phyloP scores from a whole-genome alignment of 2,888 invertebrate genomes.

The Meliscaeva auricollis region DNA sequence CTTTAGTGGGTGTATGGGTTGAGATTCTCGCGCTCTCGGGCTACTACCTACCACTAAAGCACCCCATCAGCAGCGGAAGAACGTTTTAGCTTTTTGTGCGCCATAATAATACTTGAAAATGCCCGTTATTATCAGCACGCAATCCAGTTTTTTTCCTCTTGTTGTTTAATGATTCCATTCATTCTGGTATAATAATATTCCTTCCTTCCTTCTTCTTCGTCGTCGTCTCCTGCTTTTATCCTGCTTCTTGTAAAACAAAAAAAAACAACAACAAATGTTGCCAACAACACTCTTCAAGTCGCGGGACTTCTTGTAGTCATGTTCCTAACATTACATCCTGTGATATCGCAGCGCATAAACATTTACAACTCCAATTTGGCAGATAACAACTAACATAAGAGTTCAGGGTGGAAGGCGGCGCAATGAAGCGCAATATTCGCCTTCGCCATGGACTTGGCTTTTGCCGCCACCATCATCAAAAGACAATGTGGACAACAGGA shows the following conservation, averaged over 20 bases:
- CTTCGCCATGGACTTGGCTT: conserved; percentile 33
- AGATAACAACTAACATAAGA: conserved; percentile 69
- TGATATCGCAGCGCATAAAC: conserved; percentile 74
- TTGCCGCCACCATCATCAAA: conserved; percentile 32
- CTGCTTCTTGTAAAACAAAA: no score
- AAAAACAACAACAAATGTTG: conserved; percentile 59
- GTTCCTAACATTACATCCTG: conserved; percentile 74
- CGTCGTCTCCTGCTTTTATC: conserved; percentile 9
- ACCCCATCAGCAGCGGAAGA: conserved; percentile 57
- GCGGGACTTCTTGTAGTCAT: conserved; percentile 72
- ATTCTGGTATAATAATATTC: conserved; percentile 38
- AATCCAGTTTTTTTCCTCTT: conserved; percentile 76
- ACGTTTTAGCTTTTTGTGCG: conserved; percentile 74
- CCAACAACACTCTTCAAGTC: conserved; percentile 50
- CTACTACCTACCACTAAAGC: conserved; percentile 44
- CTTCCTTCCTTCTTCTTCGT: conserved; percentile 27
- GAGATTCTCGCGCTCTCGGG: conserved; percentile 30
- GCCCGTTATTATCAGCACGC: conserved; percentile 78
- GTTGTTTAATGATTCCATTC: conserved; percentile 75
- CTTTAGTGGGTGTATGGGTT: conserved; percentile 65
- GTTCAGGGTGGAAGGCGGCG: conserved; percentile 6
- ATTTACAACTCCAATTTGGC: conserved; percentile 76
- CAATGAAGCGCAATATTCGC: conserved; percentile 25
- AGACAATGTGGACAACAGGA: conserved; percentile 53
- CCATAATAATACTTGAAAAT: conserved; percentile 76